Evolutionary conservation across 1,140 invertebrate genomes (phyloP), one percentile per base, ranked within the genome.

Genomic region (Drosophila littoralis): DNA sequence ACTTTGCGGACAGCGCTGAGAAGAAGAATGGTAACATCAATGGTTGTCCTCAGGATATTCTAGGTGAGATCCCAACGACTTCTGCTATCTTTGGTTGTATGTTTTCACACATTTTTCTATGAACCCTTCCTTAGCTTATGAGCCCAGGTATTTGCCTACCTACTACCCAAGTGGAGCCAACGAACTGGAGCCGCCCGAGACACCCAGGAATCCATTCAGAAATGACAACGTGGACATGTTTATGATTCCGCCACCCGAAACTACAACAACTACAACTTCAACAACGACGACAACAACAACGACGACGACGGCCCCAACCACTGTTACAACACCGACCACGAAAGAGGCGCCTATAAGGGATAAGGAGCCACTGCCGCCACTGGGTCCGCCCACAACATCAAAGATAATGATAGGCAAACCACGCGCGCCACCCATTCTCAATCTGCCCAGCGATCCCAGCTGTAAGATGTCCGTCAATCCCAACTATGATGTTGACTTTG

Each of bases 1-100:
- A 98, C 88, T 98, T 98, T 92, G 96, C 96, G 1, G 95, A 95
- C 70, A 93, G 95, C 0, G 94, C 93, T 0, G 94, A 97, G 64
- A 94, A 92, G 67, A 92, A 93, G 32, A 94, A 94, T 63, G 96
- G 95, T 43, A 93, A 94, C 7, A 92, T 98, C 22, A 95, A 95
- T 50, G 95, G 94, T 40, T 98, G 96, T 71, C 77, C 79, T 8
- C 75, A 80, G 22, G 83, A 90, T 59, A 79, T 92, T 17, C 79
- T 92, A 52, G 85, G 92, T 93, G 57, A 63, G 64, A 7, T 12
- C 8, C 15, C 1, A n/a, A 6, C 15, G 8, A 22, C n/a, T 8
- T 15, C 22, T 28, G 22, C 22, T 28, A 28, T 28, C 22, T 28
- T 28, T 28, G 5, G 22, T 28, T 4, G 22, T 28, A 5, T 1